Evolutionary conservation across 2,797 vertebrate species (phyloP).

Genomic region (Avahi laniger): DNA sequence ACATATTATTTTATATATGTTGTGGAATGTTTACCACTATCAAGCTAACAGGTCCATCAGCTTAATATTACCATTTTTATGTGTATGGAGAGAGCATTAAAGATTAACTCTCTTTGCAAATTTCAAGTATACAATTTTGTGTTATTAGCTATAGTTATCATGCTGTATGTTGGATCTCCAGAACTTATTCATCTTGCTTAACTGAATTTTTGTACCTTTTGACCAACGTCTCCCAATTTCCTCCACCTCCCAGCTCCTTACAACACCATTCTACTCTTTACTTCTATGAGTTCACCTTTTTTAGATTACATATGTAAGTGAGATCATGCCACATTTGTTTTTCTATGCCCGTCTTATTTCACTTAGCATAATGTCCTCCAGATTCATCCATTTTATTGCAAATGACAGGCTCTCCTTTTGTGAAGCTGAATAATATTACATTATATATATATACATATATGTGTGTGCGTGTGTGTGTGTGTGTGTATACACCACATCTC

Average conservation of each 20-base stretch:
- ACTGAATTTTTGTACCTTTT: neutral
- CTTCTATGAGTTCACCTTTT: no score
- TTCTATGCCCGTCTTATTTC: neutral
- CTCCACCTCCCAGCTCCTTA: accelerated
- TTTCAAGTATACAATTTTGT: neutral
- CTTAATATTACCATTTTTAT: neutral
- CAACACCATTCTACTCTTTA: neutral
- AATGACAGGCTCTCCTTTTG: neutral
- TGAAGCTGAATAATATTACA: no score
- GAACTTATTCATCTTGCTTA: neutral
- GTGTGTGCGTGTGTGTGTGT: neutral
- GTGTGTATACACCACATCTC: no score
- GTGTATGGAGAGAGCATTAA: neutral
- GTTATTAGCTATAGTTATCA: neutral
- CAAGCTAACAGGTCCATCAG: neutral
- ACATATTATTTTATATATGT: no score
- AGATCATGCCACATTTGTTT: neutral
- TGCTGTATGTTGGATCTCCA: no score
- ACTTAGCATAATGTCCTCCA: neutral
- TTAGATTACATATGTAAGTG: neutral
- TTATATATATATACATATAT: neutral
- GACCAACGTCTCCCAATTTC: neutral
- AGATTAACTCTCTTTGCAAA: neutral
- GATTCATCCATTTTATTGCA: neutral
- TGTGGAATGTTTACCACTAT: neutral